phyloP scores from a whole-genome alignment of 2,888 invertebrate genomes.

The Catotricha subobsoleta region DNA sequence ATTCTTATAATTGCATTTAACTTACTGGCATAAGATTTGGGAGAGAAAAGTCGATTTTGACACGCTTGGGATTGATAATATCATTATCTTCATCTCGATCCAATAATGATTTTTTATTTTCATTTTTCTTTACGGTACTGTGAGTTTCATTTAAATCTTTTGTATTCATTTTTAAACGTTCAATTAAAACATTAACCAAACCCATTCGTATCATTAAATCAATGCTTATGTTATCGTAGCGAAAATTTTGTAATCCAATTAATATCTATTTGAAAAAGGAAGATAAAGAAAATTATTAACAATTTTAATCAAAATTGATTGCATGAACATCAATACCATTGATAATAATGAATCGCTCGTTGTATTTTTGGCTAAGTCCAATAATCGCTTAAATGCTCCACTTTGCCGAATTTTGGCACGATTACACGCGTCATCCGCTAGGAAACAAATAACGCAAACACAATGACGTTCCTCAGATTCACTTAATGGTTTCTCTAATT shows the following conservation, averaged over 20 bases:
- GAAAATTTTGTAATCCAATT: slow-evolving; percentile 32
- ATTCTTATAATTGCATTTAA: no score
- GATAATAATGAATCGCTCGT: slow-evolving; percentile 22
- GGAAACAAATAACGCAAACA: slow-evolving; percentile 24
- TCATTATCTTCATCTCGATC: background rate
- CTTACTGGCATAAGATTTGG: slow-evolving; percentile 1
- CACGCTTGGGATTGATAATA: slow-evolving; percentile 15
- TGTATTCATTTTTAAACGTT: slow-evolving; percentile 27
- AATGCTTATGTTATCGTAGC: slow-evolving; percentile 29
- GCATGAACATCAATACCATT: slow-evolving; percentile 10
- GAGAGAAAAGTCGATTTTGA: slow-evolving; percentile 14
- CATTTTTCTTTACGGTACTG: background rate
- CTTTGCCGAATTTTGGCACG: slow-evolving; percentile 27
- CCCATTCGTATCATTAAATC: slow-evolving; percentile 36
- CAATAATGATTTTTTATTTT: background rate
- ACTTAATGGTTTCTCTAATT: slow-evolving; percentile 19
- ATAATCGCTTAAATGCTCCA: slow-evolving; percentile 23
- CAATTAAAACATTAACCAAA: slow-evolving; percentile 33
- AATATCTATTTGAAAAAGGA: slow-evolving; percentile 16
- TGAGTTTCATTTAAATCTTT: slow-evolving; percentile 9
- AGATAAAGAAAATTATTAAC: slow-evolving; percentile 3
- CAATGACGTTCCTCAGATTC: slow-evolving; percentile 24
- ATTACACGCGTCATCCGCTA: slow-evolving; percentile 27
- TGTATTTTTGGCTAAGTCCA: slow-evolving; percentile 22
- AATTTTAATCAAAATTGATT: background rate